A percentile compares a stretch with the other conserved stretches of the same genome.
Conservation (phyloP, 2,888 invertebrate genomes). For the Phalangium opilio region DNA sequence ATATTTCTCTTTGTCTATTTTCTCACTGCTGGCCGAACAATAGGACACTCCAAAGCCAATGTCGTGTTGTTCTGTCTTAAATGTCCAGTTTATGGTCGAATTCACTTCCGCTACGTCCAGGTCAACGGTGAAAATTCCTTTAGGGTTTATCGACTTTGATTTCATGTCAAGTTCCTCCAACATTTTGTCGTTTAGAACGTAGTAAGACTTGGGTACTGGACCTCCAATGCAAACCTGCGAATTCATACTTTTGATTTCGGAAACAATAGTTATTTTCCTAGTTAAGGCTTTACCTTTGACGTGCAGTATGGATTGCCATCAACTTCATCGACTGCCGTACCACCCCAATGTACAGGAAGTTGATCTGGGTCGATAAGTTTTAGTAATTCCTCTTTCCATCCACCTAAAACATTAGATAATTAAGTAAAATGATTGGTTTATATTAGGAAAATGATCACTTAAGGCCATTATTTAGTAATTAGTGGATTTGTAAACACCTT, state of each 20-base stretch:
- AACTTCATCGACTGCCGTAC: too few relatives aligned
- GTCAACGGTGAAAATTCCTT: conserved; percentile 57
- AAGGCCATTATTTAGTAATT: too few relatives aligned
- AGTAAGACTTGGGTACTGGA: conserved; percentile 63
- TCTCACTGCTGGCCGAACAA: conserved; percentile 45
- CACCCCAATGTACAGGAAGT: too few relatives aligned
- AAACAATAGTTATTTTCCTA: neutral
- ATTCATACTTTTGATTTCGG: neutral
- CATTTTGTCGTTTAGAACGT: conserved; percentile 39
- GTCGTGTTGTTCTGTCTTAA: conserved; percentile 68
- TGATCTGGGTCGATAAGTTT: too few relatives aligned
- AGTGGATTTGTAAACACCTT: too few relatives aligned
- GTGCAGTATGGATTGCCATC: too few relatives aligned
- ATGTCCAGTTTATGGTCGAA: conserved; percentile 73
- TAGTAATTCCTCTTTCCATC: too few relatives aligned
- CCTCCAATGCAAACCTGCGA: conserved; percentile 59
- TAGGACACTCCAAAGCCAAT: conserved; percentile 66
- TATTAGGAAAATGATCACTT: too few relatives aligned
- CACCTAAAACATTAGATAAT: too few relatives aligned
- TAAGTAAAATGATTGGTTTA: too few relatives aligned
- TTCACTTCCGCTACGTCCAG: conserved; percentile 51
- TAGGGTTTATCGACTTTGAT: conserved; percentile 53
- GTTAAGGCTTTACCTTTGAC: conserved; percentile 42
- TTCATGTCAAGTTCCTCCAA: conserved; percentile 40
- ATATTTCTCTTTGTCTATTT: conserved; percentile 41